Base-by-base conservation (phyloP, 2,113 vertebrate species). In the Sterna hirundo region DNA sequence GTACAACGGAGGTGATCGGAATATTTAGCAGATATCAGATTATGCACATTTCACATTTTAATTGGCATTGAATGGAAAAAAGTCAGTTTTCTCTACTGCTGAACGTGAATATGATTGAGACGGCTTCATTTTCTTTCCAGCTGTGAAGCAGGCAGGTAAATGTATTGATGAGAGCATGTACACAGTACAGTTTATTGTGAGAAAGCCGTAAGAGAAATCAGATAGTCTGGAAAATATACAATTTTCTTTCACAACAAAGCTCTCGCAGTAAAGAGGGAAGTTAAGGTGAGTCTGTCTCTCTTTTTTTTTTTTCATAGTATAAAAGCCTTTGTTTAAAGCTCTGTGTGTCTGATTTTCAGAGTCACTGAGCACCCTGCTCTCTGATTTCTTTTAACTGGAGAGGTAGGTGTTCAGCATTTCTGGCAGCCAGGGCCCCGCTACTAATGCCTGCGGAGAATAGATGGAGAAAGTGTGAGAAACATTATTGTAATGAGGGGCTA, bases 401-500 rank as follows among this genome's bases (percentile, higher is more conserved):
- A 85, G 75, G 82, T 52, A 60, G 78, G 75, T 88, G 84, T 94
- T 86, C 38, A 93, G 84, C 60, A 46, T 84, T 85, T 72, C 95
- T 94, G 93, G 74, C 94, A 95, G 78, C 46, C 29, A 1, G 68
- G n/a, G 54, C 61, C 71, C 79, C 36, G 89, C 51, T 65, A 72
- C 92, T 96, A 86, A 91, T 86, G 78, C 87, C 89, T 90, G 86
- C 81, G 74, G 96, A 94, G 92, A 94, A 71, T 70, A 94, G 89
- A 68, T 86, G 81, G 71, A 70, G 86, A 96, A 94, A 86, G 90
- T 78, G 94, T 81, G 76, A 92, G 96, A 90, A 92, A 86, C 61
- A 58, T 94, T 90, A 94, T 90, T 95, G 94, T 95, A 96, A 96
- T 90, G 83, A 96, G 77, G 83, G 86, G 88, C 74, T 95, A 95